These are phyloP conservation scores for Rhyacichthys aspro DNA, from an alignment of 2,797 vertebrate genomes.

Conservation along the genomic window DNA sequence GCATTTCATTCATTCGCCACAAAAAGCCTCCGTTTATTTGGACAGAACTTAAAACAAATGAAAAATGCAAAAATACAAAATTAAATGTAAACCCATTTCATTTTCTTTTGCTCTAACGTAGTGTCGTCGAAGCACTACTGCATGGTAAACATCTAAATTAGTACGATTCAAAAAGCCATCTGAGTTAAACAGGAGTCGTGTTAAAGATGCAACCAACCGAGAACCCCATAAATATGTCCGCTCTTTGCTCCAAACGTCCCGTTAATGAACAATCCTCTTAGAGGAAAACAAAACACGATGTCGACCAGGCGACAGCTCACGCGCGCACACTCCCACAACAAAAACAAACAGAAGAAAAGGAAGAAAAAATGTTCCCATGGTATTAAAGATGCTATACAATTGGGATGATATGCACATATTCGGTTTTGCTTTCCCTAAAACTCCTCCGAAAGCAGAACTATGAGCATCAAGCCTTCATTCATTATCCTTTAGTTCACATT, in stretches of 20 bases:
- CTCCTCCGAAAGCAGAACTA: slow-evolving; percentile 3
- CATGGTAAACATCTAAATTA: slow-evolving; percentile 99
- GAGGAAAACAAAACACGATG: slow-evolving; percentile 99
- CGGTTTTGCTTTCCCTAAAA: slow-evolving; percentile 80
- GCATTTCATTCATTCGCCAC: slow-evolving; percentile 68
- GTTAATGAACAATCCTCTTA: slow-evolving; percentile 99
- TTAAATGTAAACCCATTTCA: slow-evolving; percentile 97
- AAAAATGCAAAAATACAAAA: slow-evolving; percentile 81
- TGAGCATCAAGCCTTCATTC: slow-evolving; percentile 76
- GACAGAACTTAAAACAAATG: slow-evolving; percentile 74
- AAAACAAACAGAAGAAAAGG: slow-evolving; percentile 67
- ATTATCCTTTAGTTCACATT: slow-evolving; percentile 74
- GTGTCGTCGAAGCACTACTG: slow-evolving; percentile 96
- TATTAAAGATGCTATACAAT: slow-evolving; percentile 94
- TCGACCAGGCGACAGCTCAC: slow-evolving; percentile 98
- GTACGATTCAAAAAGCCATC: slow-evolving; percentile 93
- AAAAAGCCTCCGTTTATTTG: slow-evolving; percentile 73
- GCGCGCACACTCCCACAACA: slow-evolving; percentile 64
- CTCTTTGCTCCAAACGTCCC: slow-evolving; percentile 91
- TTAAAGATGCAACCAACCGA: slow-evolving; percentile 96
- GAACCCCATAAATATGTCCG: slow-evolving; percentile 99
- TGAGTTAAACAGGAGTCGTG: slow-evolving; percentile 94
- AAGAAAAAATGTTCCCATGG: slow-evolving; percentile 91
- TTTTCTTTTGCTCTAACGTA: slow-evolving; percentile 90
- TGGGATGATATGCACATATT: slow-evolving; percentile 98